Evolutionary conservation across 2,113 vertebrate species (phyloP).

Genomic region (Progne subis): DNA sequence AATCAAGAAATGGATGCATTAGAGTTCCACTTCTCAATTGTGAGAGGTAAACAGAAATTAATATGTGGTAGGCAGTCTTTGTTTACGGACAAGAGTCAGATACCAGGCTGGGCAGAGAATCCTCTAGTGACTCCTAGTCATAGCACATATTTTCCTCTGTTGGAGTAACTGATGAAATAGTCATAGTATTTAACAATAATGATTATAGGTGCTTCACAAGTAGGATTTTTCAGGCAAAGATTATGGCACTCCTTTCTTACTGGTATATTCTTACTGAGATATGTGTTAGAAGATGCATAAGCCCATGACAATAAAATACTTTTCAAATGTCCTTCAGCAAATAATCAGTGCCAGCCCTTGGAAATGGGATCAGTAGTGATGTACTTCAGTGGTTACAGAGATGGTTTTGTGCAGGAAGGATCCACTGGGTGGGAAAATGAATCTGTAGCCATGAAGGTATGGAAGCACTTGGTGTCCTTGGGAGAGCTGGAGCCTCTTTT

Average conservation of each 20-base stretch:
- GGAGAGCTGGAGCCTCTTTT: background rate
- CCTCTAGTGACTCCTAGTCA: background rate
- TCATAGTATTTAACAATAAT: background rate
- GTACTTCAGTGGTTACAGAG: background rate
- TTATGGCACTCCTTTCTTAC: background rate
- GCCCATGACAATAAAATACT: background rate
- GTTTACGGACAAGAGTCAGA: background rate
- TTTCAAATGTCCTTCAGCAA: background rate
- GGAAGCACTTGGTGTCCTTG: background rate
- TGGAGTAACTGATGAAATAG: conserved; percentile 11
- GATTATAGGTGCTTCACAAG: background rate
- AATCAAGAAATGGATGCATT: background rate
- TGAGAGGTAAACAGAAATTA: conserved; percentile 10
- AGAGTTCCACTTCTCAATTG: background rate
- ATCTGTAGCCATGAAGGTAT: background rate
- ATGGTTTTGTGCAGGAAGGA: background rate
- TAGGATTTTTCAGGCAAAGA: background rate
- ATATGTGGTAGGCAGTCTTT: background rate
- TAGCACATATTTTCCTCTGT: background rate
- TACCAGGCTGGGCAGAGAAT: background rate
- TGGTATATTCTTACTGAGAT: background rate
- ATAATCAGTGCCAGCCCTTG: background rate
- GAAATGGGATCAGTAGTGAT: background rate
- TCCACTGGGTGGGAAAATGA: background rate
- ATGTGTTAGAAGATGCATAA: background rate